Base-by-base conservation (phyloP, 2,888 invertebrate species). In the Platycheirus rosarum region DNA sequence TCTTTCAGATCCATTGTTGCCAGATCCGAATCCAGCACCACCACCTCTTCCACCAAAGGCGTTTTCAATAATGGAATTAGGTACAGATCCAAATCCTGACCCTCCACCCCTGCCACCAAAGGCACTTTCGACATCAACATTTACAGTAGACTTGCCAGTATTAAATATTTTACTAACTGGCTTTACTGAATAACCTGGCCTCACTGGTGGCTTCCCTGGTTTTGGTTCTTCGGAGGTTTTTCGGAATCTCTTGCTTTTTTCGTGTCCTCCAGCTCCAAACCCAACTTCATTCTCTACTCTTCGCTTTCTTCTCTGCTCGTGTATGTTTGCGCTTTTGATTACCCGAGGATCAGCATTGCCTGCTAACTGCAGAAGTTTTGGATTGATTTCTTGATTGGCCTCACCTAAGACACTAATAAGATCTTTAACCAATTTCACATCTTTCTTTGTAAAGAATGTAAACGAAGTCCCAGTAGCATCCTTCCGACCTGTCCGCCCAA, bases 381-480 rank as follows among this genome's bases (percentile, higher is more conserved):
- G 97, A 89, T 95, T 95, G 49, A 98, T 92, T 73, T 94, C 94
- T 92, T 97, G 97, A 86, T 97, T 96, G 44, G 97, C 97, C 91
- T 97, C 97, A 85, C 93, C 93, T 57, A 98, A 92, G 8, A 97
- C 96, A 82, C 96, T 94, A 32, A 97, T 94, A 71, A 98, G 92
- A 88, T 97, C 97, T 89, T 93, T 94, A 0, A 97, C 97, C 91
- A 97, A 97, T 85, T 95, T 94, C 62, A 94, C 93, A 89, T 97
- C 97, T 85, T 94, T 93, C 11, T 95, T 95, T n/a, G 97, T 97
- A 91, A 98, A 97, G 92, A 98, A 97, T 37, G 97, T 97, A 90
- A 97, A 97, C 11, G 97, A 97, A 44, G 97, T 97, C 84, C 97
- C 97, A 85, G 95, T 96, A 86, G 94, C 93, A 89, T 95, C 93